These are phyloP conservation scores for Isurus oxyrinchus DNA, from an alignment of 2,113 vertebrate genomes.

Conservation along the genomic window DNA sequence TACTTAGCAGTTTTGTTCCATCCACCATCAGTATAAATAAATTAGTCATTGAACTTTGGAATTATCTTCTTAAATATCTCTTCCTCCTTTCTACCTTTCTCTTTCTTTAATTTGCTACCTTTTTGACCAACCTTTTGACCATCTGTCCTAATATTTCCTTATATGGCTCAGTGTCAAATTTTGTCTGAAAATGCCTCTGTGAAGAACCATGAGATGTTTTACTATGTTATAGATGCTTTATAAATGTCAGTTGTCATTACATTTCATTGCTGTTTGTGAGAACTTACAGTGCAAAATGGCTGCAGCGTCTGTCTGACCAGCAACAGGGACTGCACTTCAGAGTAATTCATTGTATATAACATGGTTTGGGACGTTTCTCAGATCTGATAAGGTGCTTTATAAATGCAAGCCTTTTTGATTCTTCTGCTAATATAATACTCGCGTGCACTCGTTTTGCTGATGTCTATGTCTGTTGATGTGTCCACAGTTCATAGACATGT, in stretches of 20 bases:
- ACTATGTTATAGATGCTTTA: background rate
- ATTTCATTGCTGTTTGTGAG: background rate
- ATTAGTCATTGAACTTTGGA: background rate
- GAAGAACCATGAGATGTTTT: background rate
- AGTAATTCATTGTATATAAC: background rate
- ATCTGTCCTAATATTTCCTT: no score
- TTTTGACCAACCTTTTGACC: background rate
- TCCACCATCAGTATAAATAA: background rate
- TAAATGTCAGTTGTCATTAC: no score
- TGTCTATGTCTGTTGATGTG: background rate
- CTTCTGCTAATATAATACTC: background rate
- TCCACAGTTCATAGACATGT: background rate
- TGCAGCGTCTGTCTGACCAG: background rate
- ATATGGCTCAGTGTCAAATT: no score
- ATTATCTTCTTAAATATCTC: background rate
- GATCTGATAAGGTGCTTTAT: background rate
- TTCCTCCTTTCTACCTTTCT: background rate
- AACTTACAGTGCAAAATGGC: background rate
- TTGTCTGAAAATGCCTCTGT: background rate
- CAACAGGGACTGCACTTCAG: background rate
- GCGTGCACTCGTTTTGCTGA: background rate
- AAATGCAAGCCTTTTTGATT: background rate
- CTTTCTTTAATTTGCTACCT: background rate
- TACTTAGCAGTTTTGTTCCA: background rate
- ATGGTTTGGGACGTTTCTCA: background rate